Percentiles rank a stretch among this genome's conserved stretches.
Conservation (phyloP, 2,797 vertebrate genomes). For the Cyprinella venusta region DNA sequence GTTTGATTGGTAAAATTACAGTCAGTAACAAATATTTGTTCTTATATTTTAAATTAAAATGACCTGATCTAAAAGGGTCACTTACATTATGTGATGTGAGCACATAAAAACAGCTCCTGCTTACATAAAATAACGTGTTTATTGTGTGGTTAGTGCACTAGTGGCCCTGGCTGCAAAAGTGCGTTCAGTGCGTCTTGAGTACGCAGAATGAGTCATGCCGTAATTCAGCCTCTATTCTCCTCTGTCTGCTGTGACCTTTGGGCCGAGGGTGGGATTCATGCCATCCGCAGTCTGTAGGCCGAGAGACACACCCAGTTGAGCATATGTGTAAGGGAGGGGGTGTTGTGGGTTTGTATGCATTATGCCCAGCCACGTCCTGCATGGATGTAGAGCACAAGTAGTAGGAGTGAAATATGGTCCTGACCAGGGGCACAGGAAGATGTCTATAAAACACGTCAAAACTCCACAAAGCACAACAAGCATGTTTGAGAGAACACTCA, state of each 20-base stretch:
- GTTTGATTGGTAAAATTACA: background rate
- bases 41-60: background rate
- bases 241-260: conserved; percentile 59
- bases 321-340: conserved; percentile 37
- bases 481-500: too few relatives aligned
- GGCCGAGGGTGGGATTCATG: conserved; percentile 49
- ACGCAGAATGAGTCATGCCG: conserved; percentile 58
- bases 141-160: background rate
- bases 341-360: conserved; percentile 33
- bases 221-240: conserved; percentile 59
- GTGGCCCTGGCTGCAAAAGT: conserved; percentile 25
- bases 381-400: background rate
- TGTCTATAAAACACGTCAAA: too few relatives aligned
- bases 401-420: background rate
- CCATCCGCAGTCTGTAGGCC: conserved; percentile 49
- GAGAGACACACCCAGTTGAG: conserved; percentile 53
- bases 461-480: too few relatives aligned
- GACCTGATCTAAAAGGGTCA: background rate
- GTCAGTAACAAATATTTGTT: background rate
- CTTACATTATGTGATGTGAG: background rate
- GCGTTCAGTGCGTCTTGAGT: conserved; percentile 42
- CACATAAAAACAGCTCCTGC: background rate
- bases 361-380: conserved; percentile 4
- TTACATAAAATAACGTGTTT: conserved; percentile 2
- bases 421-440: background rate